These are phyloP conservation scores for Himalopsyche phryganea DNA, from an alignment of 1,140 invertebrate species.

Conservation along the genomic window DNA sequence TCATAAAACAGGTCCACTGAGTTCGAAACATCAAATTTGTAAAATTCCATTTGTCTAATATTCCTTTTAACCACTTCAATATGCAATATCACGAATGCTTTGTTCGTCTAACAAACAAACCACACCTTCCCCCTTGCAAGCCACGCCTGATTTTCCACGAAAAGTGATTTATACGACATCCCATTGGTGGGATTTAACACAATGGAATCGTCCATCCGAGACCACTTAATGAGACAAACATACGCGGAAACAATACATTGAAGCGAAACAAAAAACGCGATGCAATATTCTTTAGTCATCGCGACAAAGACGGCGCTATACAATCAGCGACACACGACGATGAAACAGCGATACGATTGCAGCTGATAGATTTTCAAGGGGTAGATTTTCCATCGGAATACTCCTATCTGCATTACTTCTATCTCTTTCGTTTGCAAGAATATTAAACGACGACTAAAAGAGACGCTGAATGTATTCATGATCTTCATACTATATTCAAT, in stretches of 20 bases:
- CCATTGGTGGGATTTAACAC: slow-evolving; percentile 6
- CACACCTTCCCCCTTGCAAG: slow-evolving; percentile 12
- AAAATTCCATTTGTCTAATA: slow-evolving; percentile 29
- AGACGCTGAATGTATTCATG: background rate
- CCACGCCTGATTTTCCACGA: slow-evolving; percentile 5
- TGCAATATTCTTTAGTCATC: slow-evolving; percentile 12
- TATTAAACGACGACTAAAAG: background rate
- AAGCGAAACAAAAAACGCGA: background rate
- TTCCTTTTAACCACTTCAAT: slow-evolving; percentile 29
- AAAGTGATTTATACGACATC: slow-evolving; percentile 15
- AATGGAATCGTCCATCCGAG: slow-evolving; percentile 3
- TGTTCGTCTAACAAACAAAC: slow-evolving; percentile 15
- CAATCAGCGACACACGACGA: background rate
- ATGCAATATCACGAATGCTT: slow-evolving; percentile 26
- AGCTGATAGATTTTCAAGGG: too few species aligned
- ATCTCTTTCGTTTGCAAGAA: slow-evolving; percentile 1
- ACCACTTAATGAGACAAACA: slow-evolving; percentile 1
- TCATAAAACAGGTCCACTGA: slow-evolving; percentile 16
- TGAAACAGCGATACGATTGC: slow-evolving; percentile 8
- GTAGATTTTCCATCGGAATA: too few species aligned
- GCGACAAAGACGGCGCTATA: too few species aligned
- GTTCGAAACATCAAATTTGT: slow-evolving; percentile 27
- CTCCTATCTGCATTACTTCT: background rate
- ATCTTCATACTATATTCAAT: background rate
- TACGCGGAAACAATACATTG: background rate